A percentile compares a stretch with the other conserved stretches of the same genome.
Conservation (phyloP, 2,888 invertebrate genomes). For the Campopleginae sp. region DNA sequence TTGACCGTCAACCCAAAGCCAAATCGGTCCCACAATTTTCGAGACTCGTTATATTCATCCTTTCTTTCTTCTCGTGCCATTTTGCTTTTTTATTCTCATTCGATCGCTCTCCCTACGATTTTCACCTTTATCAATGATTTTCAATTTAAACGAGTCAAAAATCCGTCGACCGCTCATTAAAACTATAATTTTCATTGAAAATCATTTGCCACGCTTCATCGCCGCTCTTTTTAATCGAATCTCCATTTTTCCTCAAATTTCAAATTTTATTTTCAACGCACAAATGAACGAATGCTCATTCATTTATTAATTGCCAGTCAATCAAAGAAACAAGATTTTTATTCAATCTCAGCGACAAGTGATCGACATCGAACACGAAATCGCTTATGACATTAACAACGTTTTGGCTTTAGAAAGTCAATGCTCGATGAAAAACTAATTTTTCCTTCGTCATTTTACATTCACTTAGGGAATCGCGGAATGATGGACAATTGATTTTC, state of each 20-base stretch:
- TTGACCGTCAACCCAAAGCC: constrained; percentile 33
- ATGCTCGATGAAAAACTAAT: not conserved
- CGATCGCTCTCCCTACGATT: not conserved
- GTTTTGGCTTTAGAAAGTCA: not conserved
- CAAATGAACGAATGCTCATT: not conserved
- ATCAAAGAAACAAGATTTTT: not conserved
- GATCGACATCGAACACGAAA: not conserved
- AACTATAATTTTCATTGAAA: no score
- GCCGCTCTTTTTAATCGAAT: not conserved
- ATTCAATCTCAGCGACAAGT: constrained; percentile 8
- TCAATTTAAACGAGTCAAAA: no score
- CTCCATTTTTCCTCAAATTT: not conserved
- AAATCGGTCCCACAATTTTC: constrained; percentile 23
- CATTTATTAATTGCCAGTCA: not conserved
- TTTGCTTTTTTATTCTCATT: not conserved
- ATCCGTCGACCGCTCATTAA: no score
- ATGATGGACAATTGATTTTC: constrained; percentile 42
- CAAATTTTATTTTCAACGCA: not conserved
- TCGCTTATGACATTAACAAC: constrained; percentile 4
- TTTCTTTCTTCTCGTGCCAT: not conserved
- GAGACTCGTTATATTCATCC: not conserved
- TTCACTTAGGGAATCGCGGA: not conserved
- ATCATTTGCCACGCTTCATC: not conserved
- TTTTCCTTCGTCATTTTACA: constrained; percentile 10
- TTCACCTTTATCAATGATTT: no score